Evolutionary conservation across 2,888 invertebrate species (phyloP).

Genomic region (Perdita meconis): DNA sequence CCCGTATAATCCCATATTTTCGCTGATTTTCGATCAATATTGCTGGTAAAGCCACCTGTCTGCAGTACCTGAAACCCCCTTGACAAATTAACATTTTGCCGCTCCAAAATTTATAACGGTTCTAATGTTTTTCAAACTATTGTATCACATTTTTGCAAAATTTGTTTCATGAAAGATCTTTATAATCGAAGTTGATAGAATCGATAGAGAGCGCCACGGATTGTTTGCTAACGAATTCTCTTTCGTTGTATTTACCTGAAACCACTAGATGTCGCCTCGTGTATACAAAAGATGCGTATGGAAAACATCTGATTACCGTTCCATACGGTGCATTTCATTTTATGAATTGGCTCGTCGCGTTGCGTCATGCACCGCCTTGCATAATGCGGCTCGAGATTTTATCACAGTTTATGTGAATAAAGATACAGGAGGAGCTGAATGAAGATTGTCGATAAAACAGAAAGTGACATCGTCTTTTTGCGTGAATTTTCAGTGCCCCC

Average conservation of each 20-base stretch:
- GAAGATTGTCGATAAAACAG: conserved; percentile 40
- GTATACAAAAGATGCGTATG: not conserved
- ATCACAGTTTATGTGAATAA: conserved; percentile 38
- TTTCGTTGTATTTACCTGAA: not conserved
- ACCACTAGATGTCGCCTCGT: conserved; percentile 30
- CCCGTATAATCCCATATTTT: too few relatives aligned
- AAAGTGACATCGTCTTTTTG: conserved; percentile 14
- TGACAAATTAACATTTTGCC: too few relatives aligned
- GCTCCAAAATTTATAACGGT: too few relatives aligned
- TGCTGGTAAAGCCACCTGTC: too few relatives aligned
- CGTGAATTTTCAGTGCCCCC: not conserved
- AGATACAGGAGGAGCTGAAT: conserved; percentile 3
- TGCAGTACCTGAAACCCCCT: too few relatives aligned
- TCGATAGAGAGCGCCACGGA: conserved; percentile 26
- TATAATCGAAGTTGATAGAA: not conserved
- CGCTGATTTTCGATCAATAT: too few relatives aligned
- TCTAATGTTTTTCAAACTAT: too few relatives aligned
- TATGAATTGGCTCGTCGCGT: conserved; percentile 35
- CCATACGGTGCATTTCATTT: conserved; percentile 28
- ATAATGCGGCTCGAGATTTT: conserved; percentile 27
- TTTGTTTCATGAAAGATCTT: too few relatives aligned
- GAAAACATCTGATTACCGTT: conserved; percentile 34
- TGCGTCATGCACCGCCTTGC: conserved; percentile 18
- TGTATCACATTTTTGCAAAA: too few relatives aligned
- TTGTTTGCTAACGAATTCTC: too few relatives aligned